Percentiles rank a stretch among this genome's conserved stretches.
Conservation (phyloP, 1,140 invertebrate genomes). For the Lasaia peninsularis region DNA sequence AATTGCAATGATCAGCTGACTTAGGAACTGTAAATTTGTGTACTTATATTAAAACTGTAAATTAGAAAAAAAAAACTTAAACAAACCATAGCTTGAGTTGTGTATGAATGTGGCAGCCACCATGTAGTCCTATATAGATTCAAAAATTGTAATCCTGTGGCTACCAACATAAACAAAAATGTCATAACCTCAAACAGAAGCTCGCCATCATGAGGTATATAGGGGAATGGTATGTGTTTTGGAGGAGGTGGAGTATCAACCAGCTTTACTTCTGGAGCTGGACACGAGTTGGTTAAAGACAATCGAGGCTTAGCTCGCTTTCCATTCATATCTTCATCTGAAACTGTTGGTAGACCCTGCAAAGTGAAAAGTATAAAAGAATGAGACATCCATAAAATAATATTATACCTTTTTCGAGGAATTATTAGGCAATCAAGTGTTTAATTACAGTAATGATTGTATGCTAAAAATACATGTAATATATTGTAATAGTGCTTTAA, state of each 20-base stretch:
- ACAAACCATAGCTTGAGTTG: conserved; percentile 90
- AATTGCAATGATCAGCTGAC: no score
- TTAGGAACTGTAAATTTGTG: no score
- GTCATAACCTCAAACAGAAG: conserved; percentile 92
- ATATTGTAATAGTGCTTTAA: no score
- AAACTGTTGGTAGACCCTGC: conserved; percentile 39
- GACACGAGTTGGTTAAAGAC: conserved; percentile 26
- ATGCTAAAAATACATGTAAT: no score
- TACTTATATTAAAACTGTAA: no score
- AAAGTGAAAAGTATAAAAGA: conserved; percentile 17
- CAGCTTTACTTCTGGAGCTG: conserved; percentile 33
- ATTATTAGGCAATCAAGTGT: no score
- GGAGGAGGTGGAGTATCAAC: conserved; percentile 69
- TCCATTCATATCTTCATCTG: conserved; percentile 51
- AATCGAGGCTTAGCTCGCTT: conserved; percentile 41
- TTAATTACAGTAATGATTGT: no score
- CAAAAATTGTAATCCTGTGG: conserved; percentile 90
- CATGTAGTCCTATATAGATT: conserved; percentile 97
- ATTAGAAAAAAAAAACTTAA: conserved; percentile 10
- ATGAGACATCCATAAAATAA: no score
- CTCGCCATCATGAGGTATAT: conserved; percentile 89
- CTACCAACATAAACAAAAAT: conserved; percentile 87
- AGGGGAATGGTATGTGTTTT: conserved; percentile 91
- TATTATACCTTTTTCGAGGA: no score
- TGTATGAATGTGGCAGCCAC: conserved; percentile 96